A percentile compares a stretch with the other conserved stretches of the same genome.
These are phyloP conservation scores for Regulus satrapa DNA, from an alignment of 2,113 vertebrate genomes.

Conservation along the genomic window DNA sequence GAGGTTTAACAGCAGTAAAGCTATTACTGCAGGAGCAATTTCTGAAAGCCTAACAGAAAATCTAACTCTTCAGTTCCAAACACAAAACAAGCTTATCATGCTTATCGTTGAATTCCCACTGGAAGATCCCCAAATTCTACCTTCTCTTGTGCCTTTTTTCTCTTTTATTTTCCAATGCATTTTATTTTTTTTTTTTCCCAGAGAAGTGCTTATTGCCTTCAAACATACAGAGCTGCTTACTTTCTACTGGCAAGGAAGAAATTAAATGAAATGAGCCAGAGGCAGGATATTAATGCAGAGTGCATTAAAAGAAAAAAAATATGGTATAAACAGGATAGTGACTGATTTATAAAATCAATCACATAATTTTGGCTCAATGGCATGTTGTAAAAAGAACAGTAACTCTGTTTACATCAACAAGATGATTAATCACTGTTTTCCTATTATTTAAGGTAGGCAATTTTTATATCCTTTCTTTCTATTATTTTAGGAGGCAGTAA, in stretches of 20 bases:
- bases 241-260: conserved; percentile 40
- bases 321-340: conserved; percentile 5
- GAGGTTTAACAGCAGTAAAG: conserved; percentile 16
- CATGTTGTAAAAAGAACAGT: conserved; percentile 61
- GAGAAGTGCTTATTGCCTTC: not conserved
- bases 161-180: not conserved
- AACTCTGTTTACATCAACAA: conserved; percentile 52
- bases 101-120: conserved; percentile 15
- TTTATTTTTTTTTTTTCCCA: not conserved
- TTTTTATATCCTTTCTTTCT: not conserved
- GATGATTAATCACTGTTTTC: conserved; percentile 54
- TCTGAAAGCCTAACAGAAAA: conserved; percentile 52
- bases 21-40: conserved; percentile 37
- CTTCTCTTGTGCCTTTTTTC: not conserved
- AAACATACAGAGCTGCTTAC: not conserved
- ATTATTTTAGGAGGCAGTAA: not conserved
- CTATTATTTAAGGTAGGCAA: not conserved
- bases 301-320: conserved; percentile 50
- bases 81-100: not conserved
- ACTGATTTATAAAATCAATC: conserved; percentile 56
- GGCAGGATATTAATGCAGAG: conserved; percentile 56
- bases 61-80: conserved; percentile 7
- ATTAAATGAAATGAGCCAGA: conserved; percentile 53
- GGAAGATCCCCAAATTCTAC: not conserved
- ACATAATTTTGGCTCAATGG: conserved; percentile 9